Conservation (phyloP, 2,888 invertebrate genomes). For the Esperia sulphurella region DNA sequence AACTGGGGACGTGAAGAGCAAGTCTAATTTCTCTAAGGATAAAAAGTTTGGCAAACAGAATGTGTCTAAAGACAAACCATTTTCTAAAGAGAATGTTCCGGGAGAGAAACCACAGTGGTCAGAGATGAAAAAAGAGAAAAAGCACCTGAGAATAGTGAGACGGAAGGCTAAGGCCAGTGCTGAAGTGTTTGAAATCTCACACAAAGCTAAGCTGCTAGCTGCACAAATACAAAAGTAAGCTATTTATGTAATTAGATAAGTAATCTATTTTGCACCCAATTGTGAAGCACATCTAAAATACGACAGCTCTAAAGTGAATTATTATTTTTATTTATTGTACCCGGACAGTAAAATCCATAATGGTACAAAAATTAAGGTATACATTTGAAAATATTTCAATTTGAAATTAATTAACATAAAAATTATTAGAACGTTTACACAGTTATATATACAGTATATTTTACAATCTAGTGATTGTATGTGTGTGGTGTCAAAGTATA, state of each 20-base stretch:
- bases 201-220: slow-evolving; percentile 64
- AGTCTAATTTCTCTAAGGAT: slow-evolving; percentile 26
- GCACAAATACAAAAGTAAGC: slow-evolving; percentile 66
- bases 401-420: no score
- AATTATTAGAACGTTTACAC: no score
- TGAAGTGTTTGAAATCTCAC: slow-evolving; percentile 66
- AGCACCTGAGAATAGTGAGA: slow-evolving; percentile 82
- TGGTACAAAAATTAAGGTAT: no score
- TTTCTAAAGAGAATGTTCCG: slow-evolving; percentile 34
- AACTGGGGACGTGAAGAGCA: slow-evolving; percentile 24
- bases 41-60: slow-evolving; percentile 31
- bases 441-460: no score
- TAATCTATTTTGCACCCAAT: no score
- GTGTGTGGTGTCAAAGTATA: no score
- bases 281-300: no score
- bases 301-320: no score
- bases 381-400: no score
- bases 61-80: slow-evolving; percentile 26
- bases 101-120: slow-evolving; percentile 83
- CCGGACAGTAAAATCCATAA: no score
- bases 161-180: slow-evolving; percentile 79
- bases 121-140: slow-evolving; percentile 87
- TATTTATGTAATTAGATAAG: not conserved
- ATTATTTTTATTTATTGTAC: no score
- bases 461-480: no score